phyloP scores from a whole-genome alignment of 2,797 vertebrate genomes.

The Sebastes jordani region DNA sequence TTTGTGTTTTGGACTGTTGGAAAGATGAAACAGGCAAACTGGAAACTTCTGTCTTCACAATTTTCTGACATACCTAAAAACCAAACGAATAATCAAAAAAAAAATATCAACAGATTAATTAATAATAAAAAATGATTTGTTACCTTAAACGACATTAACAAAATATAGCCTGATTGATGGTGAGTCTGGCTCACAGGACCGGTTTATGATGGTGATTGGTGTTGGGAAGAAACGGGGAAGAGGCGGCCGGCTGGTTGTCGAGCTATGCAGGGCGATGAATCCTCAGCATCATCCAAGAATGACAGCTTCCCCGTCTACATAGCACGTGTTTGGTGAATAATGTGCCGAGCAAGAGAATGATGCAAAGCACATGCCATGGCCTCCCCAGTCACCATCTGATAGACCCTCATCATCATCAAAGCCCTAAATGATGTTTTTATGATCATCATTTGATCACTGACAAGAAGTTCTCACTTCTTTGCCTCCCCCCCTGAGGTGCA shows the following conservation, averaged over 20 bases:
- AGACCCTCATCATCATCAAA: conserved; percentile 17
- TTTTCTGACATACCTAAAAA: not conserved
- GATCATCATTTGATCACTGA: conserved; percentile 32
- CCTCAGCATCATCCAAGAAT: not conserved
- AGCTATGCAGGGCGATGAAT: conserved; percentile 10
- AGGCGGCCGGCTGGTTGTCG: not conserved
- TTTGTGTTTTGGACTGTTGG: too few species aligned
- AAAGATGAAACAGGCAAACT: not conserved
- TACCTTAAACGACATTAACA: not conserved
- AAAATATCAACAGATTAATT: not conserved
- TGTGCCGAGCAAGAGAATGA: conserved; percentile 1
- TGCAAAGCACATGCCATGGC: not conserved
- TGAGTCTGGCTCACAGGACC: not conserved
- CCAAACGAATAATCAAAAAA: not conserved
- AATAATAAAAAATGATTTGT: not conserved
- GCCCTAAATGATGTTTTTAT: conserved; percentile 34
- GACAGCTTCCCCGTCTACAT: not conserved
- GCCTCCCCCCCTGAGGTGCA: not conserved
- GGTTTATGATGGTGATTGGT: conserved; percentile 10
- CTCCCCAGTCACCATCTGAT: not conserved
- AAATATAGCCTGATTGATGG: not conserved
- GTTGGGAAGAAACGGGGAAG: not conserved
- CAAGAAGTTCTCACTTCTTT: not conserved
- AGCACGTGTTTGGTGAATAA: conserved; percentile 1
- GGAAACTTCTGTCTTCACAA: not conserved